Conservation (phyloP, 2,797 vertebrate species). For the Harpagifer antarcticus region DNA sequence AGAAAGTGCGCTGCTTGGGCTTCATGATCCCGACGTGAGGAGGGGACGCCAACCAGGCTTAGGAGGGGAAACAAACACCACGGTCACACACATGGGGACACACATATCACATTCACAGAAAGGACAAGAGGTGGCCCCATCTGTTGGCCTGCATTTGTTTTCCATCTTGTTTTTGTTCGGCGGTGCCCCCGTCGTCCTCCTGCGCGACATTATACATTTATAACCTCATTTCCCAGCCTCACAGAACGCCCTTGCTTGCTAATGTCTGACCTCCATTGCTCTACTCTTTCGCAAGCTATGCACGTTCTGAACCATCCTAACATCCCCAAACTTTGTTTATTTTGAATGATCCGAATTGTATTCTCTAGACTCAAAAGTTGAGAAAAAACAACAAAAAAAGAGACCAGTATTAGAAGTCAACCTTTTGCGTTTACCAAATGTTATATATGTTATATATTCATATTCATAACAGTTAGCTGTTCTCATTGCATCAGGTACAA, state of each 20-base stretch:
- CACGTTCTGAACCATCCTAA: constrained; percentile 18
- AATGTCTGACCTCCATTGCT: constrained; percentile 42
- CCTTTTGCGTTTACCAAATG: no score
- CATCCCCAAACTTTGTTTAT: neutral
- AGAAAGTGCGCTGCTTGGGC: constrained; percentile 57
- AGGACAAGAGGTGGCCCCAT: constrained; percentile 30
- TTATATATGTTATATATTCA: no score
- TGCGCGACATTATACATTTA: constrained; percentile 47
- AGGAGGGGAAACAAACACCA: constrained; percentile 63
- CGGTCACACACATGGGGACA: neutral
- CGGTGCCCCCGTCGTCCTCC: constrained; percentile 1
- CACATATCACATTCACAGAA: constrained; percentile 29
- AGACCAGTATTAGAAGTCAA: no score
- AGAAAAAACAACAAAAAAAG: no score
- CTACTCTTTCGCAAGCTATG: constrained; percentile 7
- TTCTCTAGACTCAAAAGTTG: no score
- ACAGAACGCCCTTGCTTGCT: constrained; percentile 21
- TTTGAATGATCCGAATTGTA: no score
- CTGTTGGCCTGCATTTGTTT: constrained; percentile 50
- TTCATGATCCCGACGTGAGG: constrained; percentile 49
- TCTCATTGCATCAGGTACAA: no score
- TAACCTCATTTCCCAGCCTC: constrained; percentile 49
- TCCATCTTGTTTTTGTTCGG: constrained; percentile 14
- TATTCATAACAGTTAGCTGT: no score
- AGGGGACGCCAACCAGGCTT: constrained; percentile 40